Conservation (phyloP, 1,140 invertebrate genomes). For the Aphaenogaster floridana region DNA sequence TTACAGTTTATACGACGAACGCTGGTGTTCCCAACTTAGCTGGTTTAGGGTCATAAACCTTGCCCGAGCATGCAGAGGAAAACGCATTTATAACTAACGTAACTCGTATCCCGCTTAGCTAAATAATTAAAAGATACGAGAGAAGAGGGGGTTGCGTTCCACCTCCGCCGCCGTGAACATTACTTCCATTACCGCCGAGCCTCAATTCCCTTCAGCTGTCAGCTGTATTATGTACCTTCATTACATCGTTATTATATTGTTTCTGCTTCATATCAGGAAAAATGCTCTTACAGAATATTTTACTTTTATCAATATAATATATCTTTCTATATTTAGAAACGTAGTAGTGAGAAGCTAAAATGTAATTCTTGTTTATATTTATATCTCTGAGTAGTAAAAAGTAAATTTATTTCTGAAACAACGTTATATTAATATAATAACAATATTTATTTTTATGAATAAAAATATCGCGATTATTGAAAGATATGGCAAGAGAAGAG, state of each 20-base stretch:
- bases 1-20: conserved; percentile 85
- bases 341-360: background rate
- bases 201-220: conserved; percentile 59
- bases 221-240: conserved; percentile 17
- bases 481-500: background rate
- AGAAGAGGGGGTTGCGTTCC: conserved; percentile 70
- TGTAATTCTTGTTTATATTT: background rate
- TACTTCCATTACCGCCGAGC: conserved; percentile 48
- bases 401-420: background rate
- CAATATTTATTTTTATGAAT: background rate
- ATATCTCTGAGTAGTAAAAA: background rate
- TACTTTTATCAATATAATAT: conserved; percentile 1
- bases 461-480: background rate
- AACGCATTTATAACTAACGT: conserved; percentile 84
- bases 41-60: conserved; percentile 84
- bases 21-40: conserved; percentile 83
- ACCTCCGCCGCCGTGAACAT: conserved; percentile 69
- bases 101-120: conserved; percentile 83
- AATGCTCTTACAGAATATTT: background rate
- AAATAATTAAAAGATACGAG: conserved; percentile 87
- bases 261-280: background rate
- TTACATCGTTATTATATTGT: conserved; percentile 17
- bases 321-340: conserved; percentile 12
- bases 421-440: background rate
- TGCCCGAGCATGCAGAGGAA: conserved; percentile 79